phyloP scores from a whole-genome alignment of 1,140 invertebrate genomes.

The Colletes gigas region DNA sequence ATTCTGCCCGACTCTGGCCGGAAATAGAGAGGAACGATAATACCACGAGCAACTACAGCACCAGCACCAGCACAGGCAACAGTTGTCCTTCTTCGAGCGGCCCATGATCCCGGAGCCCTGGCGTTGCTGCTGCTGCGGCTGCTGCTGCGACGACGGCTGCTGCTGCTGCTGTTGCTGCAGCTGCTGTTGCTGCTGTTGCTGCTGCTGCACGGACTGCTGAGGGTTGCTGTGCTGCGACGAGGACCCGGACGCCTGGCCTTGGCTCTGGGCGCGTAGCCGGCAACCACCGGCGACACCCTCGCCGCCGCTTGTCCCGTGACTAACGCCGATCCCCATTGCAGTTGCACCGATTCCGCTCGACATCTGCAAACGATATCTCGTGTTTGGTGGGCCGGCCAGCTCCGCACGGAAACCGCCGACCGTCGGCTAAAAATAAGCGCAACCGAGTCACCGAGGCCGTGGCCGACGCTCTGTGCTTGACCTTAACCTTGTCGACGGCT shows the following conservation, averaged over 20 bases:
- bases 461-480: not conserved
- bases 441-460: not conserved
- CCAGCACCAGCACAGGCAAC: constrained; percentile 87
- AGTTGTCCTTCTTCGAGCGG: constrained; percentile 81
- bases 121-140: constrained; percentile 63
- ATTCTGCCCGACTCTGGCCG: not conserved
- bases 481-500: not conserved
- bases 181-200: constrained; percentile 63
- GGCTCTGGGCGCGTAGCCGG: constrained; percentile 76
- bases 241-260: constrained; percentile 71
- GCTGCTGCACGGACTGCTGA: constrained; percentile 69
- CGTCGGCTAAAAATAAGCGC: constrained; percentile 43
- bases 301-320: constrained; percentile 73
- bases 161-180: constrained; percentile 60
- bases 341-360: constrained; percentile 80
- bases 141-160: constrained; percentile 53
- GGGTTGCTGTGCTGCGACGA: constrained; percentile 70
- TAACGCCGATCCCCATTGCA: constrained; percentile 79
- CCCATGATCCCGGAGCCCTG: constrained; percentile 73
- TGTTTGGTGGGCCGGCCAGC: constrained; percentile 7
- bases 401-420: constrained; percentile 9
- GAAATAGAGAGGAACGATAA: constrained; percentile 71
- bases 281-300: constrained; percentile 72
- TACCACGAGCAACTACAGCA: constrained; percentile 88
- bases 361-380: constrained; percentile 72